phyloP scores from a whole-genome alignment of 2,113 vertebrate genomes.

The Ploceus nigricollis region DNA sequence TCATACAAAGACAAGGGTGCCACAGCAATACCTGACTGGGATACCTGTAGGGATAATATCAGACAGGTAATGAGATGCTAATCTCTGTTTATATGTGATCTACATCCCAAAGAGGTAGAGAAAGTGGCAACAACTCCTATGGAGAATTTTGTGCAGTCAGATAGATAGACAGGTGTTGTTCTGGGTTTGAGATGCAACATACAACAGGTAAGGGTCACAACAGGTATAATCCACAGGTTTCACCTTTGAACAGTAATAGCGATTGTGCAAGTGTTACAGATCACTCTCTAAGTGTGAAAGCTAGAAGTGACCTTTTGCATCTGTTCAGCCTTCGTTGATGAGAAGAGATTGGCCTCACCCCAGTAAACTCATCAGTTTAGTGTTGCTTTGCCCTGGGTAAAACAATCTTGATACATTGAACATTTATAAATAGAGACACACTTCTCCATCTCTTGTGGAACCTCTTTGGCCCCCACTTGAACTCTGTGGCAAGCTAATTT shows the following conservation, averaged over 20 bases:
- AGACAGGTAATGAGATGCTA: neutral
- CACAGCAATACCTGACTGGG: neutral
- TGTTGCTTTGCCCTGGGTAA: neutral
- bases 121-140: neutral
- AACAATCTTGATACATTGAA: neutral
- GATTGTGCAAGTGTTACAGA: neutral
- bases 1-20: neutral
- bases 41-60: neutral
- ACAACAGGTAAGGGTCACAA: neutral
- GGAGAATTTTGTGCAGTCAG: neutral
- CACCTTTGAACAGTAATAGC: neutral
- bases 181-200: neutral
- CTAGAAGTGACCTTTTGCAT: neutral
- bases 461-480: neutral
- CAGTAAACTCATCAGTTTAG: neutral
- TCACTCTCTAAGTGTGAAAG: neutral
- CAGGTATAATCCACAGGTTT: neutral
- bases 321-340: neutral
- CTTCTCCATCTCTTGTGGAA: neutral
- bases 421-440: neutral
- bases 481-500: neutral
- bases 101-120: neutral
- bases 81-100: neutral
- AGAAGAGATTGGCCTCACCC: neutral
- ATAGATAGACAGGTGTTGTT: neutral